Base-by-base conservation (phyloP, 1,140 invertebrate genomes). In the Pararge aegeria region DNA sequence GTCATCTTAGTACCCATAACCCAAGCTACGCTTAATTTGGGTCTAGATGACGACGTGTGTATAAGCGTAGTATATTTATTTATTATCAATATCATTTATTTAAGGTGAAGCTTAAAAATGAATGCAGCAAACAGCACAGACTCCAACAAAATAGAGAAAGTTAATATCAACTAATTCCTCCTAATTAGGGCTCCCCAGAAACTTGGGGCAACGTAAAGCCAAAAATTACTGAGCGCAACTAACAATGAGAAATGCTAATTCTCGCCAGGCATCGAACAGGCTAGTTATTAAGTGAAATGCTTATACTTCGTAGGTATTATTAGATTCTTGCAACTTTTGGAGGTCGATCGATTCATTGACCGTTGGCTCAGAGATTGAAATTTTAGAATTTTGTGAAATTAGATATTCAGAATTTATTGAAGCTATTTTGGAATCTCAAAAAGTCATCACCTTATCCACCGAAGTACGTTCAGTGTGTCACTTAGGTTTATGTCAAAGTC, bases 181-280 rank as follows among this genome's bases (percentile, higher is more conserved):
- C n/a, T 49, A 61, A 60, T 57, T 57, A 38, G 18, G 44, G 55
- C 19, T 49, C 34, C 24, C 27, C 27, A 46, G 16, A 19, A 59
- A 46, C 51, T 46, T 48, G 13, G 46, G 61, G 61, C 51, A 34
- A 51, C 46, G 38, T 51, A 67, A 56, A 59, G 51, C 44, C 52
- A 55, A 51, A 63, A 63, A 67, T 67, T 67, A 59, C 53, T 27
- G 24, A 9, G n/a, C 52, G 37, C 42, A 67, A 63, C 64, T 67
- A 67, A 67, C 60, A 67, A 67, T 67, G 61, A 63, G 55, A 49
- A 50, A 67, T 67, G 64, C 64, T 51, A 67, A 67, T 67, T 51
- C 16, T 15, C 34, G 37, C 38, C 56, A 42, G 16, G 24, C 29
- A 55, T 53, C 58, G 53, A 55, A 37, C 52, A 52, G 57, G 38